Conservation (phyloP, 2,797 vertebrate species). For the Hyperoplus lanceolatus region DNA sequence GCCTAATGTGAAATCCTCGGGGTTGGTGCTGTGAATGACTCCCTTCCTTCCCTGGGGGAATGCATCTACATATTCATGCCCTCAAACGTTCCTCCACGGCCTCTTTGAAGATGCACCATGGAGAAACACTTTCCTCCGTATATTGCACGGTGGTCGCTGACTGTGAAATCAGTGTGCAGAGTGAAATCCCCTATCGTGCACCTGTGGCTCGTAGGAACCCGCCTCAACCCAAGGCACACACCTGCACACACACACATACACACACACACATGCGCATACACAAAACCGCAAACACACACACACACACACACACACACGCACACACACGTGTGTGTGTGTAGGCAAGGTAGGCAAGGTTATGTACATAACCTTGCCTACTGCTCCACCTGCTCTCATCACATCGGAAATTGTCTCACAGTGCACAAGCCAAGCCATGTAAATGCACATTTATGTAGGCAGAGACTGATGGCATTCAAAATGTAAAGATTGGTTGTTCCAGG, state of each 20-base stretch:
- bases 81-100: conserved; percentile 63
- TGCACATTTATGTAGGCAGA: conserved; percentile 47
- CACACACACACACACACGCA: background rate
- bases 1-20: conserved; percentile 70
- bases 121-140: conserved; percentile 69
- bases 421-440: conserved; percentile 50
- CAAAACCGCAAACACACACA: conserved; percentile 1
- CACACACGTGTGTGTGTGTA: background rate
- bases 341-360: too few relatives aligned
- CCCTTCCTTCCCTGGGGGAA: conserved; percentile 56
- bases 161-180: conserved; percentile 78
- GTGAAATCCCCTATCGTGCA: conserved; percentile 56
- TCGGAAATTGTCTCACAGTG: conserved; percentile 24
- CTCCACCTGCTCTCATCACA: conserved; percentile 46
- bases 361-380: conserved; percentile 7
- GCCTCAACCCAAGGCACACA: conserved; percentile 10
- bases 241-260: conserved; percentile 16
- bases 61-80: conserved; percentile 82
- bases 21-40: conserved; percentile 68
- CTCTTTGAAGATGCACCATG: conserved; percentile 70
- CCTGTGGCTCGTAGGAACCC: conserved; percentile 67
- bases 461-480: conserved; percentile 52
- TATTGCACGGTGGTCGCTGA: conserved; percentile 63
- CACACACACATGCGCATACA: background rate
- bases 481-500: conserved; percentile 45